Evolutionary conservation across 2,888 invertebrate genomes (phyloP), one percentile per base, ranked within the genome.

Genomic region (Polymixis flavicincta): DNA sequence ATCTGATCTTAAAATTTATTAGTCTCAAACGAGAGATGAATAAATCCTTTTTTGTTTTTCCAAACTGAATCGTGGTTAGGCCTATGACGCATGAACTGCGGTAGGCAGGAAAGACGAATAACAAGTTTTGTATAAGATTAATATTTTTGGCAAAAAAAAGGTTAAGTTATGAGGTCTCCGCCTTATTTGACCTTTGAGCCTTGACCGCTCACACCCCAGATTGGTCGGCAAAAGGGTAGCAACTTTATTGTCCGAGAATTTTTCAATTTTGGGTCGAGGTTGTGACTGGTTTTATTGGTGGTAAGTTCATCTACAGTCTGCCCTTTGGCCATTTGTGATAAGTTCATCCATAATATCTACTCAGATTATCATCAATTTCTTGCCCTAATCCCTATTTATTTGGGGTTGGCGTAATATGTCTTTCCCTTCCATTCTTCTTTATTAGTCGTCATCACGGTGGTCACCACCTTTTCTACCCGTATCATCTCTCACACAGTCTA

Each of bases 221-320:
- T 67, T 22, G 37, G n/a, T 54, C 7, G 8, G n/a, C 32, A 22
- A 79, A 77, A 78, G 28, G 28, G 63, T 73, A 78, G 8, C 32
- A 57, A 42, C 13, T 57, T 74, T 60, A 42, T 0, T 48, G 74
- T 57, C 69, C 69, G 9, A 70, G 69, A 80, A 70, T 63, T 66
- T 69, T 65, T 48, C 17, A 57, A 55, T 50, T 80, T 60, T 74
- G 80, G 80, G 6, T 37, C 74, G 74, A 80, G 80, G 68, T 71
- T 66, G 17, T 2, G 22, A 60, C 59, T 80, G 42, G 74, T 74
- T 52, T 57, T 0, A 19, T 78, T 64, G 9, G 28, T 37, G 50
- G 25, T 32, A 63, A 61, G 42, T 78, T 60, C 48, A 78, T 71
- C 78, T 42, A 52, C 11, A 22, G 11, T 0, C 32, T 48, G 48